A percentile compares a stretch with the other conserved stretches of the same genome.
Conservation (phyloP, 2,113 vertebrate species). For the Gorsachius goisagi region DNA sequence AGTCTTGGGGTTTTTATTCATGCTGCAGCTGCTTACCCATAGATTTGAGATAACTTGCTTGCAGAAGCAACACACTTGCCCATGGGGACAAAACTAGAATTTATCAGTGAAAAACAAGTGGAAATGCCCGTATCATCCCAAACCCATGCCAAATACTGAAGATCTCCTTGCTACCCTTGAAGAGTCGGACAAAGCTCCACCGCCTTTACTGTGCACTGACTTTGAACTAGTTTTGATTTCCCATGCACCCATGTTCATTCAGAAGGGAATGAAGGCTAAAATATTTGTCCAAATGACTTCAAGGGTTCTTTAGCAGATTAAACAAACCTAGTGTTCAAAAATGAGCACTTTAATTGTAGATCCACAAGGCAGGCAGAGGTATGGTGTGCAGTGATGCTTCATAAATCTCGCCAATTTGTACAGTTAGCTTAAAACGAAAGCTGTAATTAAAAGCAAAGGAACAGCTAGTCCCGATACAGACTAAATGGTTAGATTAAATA, state of each 20-base stretch:
- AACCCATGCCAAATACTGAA: background rate
- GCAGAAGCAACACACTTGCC: background rate
- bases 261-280: background rate
- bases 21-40: background rate
- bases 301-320: background rate
- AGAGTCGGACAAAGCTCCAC: background rate
- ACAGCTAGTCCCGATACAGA: background rate
- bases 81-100: background rate
- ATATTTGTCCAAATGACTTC: background rate
- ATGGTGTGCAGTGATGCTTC: background rate
- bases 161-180: background rate
- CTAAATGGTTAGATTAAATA: conserved; percentile 25
- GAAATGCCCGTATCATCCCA: background rate
- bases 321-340: background rate
- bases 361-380: background rate
- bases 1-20: background rate
- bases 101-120: background rate
- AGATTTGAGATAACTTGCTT: background rate
- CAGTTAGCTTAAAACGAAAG: conserved; percentile 32
- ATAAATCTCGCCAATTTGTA: conserved; percentile 37
- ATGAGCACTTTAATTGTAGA: background rate
- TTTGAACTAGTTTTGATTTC: background rate
- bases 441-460: conserved; percentile 43
- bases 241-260: background rate
- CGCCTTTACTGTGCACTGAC: background rate